Conservation (phyloP, 2,113 vertebrate genomes). For the Pimephales promelas region DNA sequence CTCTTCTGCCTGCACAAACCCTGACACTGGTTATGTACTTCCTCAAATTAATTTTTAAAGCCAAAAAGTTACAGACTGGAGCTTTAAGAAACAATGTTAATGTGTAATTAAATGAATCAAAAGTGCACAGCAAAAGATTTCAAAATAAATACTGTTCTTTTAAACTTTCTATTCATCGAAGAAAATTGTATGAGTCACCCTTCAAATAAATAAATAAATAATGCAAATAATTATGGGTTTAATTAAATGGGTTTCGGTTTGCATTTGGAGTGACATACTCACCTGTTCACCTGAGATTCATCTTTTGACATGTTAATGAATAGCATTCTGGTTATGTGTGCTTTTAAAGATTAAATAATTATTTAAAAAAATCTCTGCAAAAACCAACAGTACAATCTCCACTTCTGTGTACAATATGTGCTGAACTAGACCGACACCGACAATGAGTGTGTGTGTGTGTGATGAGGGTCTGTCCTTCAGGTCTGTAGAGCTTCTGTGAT, state of each 20-base stretch:
- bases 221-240: neutral
- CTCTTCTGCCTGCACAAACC: no score
- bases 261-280: neutral
- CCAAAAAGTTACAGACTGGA: no score
- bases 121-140: no score
- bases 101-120: no score
- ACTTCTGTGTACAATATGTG: neutral
- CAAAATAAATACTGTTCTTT: no score
- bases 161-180: no score
- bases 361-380: neutral
- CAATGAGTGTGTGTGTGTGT: neutral
- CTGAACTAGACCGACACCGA: neutral
- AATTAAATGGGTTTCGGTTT: neutral
- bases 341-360: neutral
- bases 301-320: neutral
- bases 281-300: neutral
- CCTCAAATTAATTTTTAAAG: no score
- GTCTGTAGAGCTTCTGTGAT: conserved; percentile 75
- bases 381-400: no score
- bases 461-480: conserved; percentile 81
- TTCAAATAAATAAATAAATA: neutral
- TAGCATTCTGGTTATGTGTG: neutral
- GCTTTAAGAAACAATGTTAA: no score
- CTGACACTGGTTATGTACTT: no score
- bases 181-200: no score